These are phyloP conservation scores for Oryzias melastigma DNA, from an alignment of 2,113 vertebrate genomes.

Conservation along the genomic window DNA sequence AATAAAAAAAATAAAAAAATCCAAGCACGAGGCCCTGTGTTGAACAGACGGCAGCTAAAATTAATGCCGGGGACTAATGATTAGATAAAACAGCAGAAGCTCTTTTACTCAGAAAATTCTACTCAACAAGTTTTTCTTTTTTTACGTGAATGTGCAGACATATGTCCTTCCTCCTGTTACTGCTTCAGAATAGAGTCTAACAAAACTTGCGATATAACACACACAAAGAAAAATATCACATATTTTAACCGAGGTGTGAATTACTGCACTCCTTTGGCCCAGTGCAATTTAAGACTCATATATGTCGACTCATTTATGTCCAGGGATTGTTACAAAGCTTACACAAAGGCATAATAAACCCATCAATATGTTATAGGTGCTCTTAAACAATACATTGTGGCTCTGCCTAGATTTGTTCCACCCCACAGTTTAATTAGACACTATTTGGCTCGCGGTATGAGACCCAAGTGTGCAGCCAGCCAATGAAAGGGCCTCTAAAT, in stretches of 20 bases:
- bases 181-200: neutral
- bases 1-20: conserved; percentile 2
- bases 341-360: conserved; percentile 39
- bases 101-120: conserved; percentile 3
- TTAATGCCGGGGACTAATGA: conserved; percentile 40
- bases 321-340: conserved; percentile 42
- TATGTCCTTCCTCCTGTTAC: neutral
- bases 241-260: neutral
- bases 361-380: conserved; percentile 14
- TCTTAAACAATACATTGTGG: conserved; percentile 8
- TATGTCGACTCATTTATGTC: conserved; percentile 6
- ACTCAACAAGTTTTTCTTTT: conserved; percentile 22
- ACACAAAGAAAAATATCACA: conserved; percentile 14
- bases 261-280: too few species aligned
- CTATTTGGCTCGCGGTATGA: neutral
- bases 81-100: conserved; percentile 28
- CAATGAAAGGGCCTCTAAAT: neutral
- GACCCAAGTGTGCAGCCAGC: neutral
- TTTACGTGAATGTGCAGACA: neutral
- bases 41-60: conserved; percentile 33
- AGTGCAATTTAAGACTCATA: too few species aligned
- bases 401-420: conserved; percentile 1
- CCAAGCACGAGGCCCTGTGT: conserved; percentile 1
- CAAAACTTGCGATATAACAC: neutral
- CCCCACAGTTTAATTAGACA: conserved; percentile 12